Evolutionary conservation across 2,888 invertebrate genomes (phyloP).

Genomic region (Chymomyza procnemis): DNA sequence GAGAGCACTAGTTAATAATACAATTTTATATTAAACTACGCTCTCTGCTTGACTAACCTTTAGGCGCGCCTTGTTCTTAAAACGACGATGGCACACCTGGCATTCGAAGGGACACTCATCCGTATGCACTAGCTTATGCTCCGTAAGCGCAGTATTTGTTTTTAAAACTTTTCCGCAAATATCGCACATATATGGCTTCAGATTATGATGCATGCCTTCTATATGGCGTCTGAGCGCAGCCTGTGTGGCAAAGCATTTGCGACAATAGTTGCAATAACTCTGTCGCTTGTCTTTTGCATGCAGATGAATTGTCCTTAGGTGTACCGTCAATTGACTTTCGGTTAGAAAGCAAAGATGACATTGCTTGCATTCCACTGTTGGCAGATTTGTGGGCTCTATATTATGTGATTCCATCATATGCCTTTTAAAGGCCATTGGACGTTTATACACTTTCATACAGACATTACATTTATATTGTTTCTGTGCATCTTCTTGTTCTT

Average conservation of each 20-base stretch:
- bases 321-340: conserved; percentile 41
- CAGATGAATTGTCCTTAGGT: conserved; percentile 53
- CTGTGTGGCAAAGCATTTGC: conserved; percentile 62
- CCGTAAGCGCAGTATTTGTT: conserved; percentile 79
- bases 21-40: not conserved
- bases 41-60: conserved; percentile 47
- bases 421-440: conserved; percentile 42
- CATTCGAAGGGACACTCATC: conserved; percentile 79
- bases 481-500: not conserved
- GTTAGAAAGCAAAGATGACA: conserved; percentile 47
- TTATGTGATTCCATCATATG: conserved; percentile 58
- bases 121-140: conserved; percentile 79
- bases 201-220: conserved; percentile 72
- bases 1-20: not conserved
- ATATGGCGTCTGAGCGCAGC: conserved; percentile 65
- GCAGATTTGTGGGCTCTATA: conserved; percentile 31
- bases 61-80: conserved; percentile 76
- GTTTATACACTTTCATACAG: conserved; percentile 46
- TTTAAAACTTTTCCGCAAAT: conserved; percentile 79
- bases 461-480: conserved; percentile 34
- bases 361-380: conserved; percentile 40
- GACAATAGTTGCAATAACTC: conserved; percentile 60
- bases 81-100: conserved; percentile 75
- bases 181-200: conserved; percentile 79
- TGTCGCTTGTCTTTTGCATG: conserved; percentile 49